Conservation (phyloP, 2,888 invertebrate genomes). For the Salticus scenicus region DNA sequence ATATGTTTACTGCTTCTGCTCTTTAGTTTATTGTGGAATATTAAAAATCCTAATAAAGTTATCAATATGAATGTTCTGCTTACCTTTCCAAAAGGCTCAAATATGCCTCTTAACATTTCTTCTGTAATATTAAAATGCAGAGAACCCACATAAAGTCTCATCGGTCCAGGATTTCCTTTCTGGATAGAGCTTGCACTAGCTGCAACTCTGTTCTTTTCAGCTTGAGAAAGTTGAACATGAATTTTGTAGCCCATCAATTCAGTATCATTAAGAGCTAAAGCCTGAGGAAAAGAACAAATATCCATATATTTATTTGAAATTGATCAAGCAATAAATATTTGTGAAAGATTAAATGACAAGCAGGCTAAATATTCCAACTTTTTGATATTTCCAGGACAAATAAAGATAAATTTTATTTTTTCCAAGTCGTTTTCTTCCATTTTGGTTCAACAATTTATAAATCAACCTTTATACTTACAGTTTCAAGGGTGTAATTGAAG, state of each 20-base stretch:
- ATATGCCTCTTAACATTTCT: conserved; percentile 97
- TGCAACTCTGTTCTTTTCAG: conserved; percentile 81
- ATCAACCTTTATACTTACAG: too few relatives aligned
- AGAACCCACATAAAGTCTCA: conserved; percentile 97
- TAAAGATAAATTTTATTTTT: not conserved
- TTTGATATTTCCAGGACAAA: too few relatives aligned
- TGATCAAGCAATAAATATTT: too few relatives aligned
- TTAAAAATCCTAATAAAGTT: too few relatives aligned
- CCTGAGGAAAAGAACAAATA: too few relatives aligned
- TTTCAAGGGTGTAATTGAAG: too few relatives aligned
- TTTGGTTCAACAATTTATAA: too few relatives aligned
- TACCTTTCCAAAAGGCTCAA: conserved; percentile 92
- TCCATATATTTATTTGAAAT: too few relatives aligned
- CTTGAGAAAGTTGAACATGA: conserved; percentile 98
- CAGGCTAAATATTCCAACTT: not conserved
- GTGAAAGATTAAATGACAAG: not conserved
- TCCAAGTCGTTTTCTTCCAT: too few relatives aligned
- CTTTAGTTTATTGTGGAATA: too few relatives aligned
- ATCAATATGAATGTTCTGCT: not conserved
- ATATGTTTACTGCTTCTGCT: too few relatives aligned
- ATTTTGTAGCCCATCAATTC: conserved; percentile 96
- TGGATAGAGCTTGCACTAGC: conserved; percentile 81
- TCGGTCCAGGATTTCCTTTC: conserved; percentile 88
- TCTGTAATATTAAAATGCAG: conserved; percentile 99
- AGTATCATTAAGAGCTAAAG: conserved; percentile 95